A percentile compares a stretch with the other conserved stretches of the same genome.
Evolutionary conservation across 2,888 invertebrate species (phyloP).

Genomic region (Drepana falcataria): DNA sequence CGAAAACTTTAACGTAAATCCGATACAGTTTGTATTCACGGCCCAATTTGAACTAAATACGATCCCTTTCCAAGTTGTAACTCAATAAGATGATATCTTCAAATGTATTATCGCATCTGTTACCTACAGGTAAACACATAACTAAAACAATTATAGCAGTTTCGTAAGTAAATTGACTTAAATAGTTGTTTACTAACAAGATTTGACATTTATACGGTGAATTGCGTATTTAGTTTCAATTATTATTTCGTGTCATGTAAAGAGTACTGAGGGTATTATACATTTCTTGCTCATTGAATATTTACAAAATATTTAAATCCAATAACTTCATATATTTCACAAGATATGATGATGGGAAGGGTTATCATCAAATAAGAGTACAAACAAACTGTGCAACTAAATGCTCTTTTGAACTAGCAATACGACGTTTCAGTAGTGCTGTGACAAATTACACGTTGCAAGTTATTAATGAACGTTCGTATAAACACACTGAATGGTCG

Average conservation of each 20-base stretch:
- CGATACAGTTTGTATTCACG: background rate
- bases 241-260: no score
- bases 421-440: no score
- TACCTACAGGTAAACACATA: constrained; percentile 23
- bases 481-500: constrained; percentile 2
- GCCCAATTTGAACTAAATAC: background rate
- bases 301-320: no score
- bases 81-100: constrained; percentile 15
- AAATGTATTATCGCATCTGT: constrained; percentile 16
- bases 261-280: no score
- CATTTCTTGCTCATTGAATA: no score
- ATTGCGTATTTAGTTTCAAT: no score
- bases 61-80: background rate
- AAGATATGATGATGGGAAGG: no score
- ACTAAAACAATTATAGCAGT: background rate
- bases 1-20: background rate
- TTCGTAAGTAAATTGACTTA: constrained; percentile 3
- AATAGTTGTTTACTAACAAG: background rate
- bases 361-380: no score
- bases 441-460: constrained; percentile 14
- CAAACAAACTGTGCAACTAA: no score
- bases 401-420: no score
- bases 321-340: no score
- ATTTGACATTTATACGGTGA: no score
- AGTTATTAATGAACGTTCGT: constrained; percentile 19